Percentiles rank a stretch among this genome's conserved stretches.
Conservation (phyloP, 2,888 invertebrate species). For the Carterocephalus palaemon region DNA sequence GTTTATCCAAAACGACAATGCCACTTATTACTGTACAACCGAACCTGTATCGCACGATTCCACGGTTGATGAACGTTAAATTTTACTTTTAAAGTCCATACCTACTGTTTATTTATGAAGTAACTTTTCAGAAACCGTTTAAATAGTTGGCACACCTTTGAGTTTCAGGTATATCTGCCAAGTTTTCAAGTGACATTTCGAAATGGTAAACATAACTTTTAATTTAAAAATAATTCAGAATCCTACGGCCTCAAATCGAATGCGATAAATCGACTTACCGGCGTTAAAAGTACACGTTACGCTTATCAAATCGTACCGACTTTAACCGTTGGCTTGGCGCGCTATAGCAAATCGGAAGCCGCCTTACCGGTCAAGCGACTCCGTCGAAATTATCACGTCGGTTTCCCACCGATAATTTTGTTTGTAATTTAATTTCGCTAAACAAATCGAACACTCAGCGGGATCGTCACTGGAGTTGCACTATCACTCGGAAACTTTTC, state of each 20-base stretch:
- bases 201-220: slow-evolving; percentile 24
- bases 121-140: slow-evolving; percentile 19
- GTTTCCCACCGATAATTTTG: slow-evolving; percentile 38
- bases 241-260: slow-evolving; percentile 10
- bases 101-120: slow-evolving; percentile 17
- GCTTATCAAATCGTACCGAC: slow-evolving; percentile 31
- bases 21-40: slow-evolving; percentile 1
- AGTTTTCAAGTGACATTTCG: slow-evolving; percentile 24
- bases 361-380: slow-evolving; percentile 46
- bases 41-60: too few species aligned
- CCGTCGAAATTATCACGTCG: slow-evolving; percentile 41
- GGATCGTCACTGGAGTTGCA: slow-evolving; percentile 12
- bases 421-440: slow-evolving; percentile 37
- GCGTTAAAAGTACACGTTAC: slow-evolving; percentile 29
- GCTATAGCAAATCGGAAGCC: slow-evolving; percentile 44
- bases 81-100: slow-evolving; percentile 12
- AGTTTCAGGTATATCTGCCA: slow-evolving; percentile 27
- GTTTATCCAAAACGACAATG: slow-evolving; percentile 12
- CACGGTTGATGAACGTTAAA: slow-evolving; percentile 2
- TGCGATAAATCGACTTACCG: slow-evolving; percentile 31
- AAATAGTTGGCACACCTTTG: slow-evolving; percentile 27
- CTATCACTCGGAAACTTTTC: slow-evolving; percentile 17
- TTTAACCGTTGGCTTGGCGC: slow-evolving; percentile 32
- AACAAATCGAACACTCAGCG: slow-evolving; percentile 20
- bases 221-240: slow-evolving; percentile 18